These are phyloP conservation scores for Danio choprae DNA, from an alignment of 2,797 vertebrate genomes.

Conservation along the genomic window DNA sequence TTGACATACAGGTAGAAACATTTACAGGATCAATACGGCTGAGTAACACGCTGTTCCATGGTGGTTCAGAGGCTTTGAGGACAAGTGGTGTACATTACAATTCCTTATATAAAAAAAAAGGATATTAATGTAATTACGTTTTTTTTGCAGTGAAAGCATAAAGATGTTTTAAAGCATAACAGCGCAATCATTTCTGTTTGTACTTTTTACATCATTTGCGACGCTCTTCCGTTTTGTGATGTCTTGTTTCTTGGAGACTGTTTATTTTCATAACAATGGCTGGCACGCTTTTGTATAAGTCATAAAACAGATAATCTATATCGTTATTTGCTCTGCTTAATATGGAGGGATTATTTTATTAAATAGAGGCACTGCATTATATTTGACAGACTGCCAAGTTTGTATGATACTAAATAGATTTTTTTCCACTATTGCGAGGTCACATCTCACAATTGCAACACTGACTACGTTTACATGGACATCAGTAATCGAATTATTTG, in stretches of 20 bases:
- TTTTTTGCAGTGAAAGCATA: background rate
- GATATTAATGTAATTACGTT: background rate
- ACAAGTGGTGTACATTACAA: background rate
- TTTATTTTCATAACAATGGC: constrained; percentile 2
- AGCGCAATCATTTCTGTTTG: background rate
- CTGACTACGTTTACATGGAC: no score
- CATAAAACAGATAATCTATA: background rate
- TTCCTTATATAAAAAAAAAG: background rate
- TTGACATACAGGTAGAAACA: constrained; percentile 31
- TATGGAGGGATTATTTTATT: background rate
- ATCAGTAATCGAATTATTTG: no score
- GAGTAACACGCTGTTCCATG: background rate
- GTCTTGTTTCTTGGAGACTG: background rate
- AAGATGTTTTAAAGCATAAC: constrained; percentile 9
- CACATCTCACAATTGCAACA: no score
- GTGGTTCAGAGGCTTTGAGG: background rate
- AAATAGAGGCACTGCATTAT: background rate
- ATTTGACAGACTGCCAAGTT: background rate
- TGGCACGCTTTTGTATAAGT: background rate
- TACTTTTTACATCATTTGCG: background rate
- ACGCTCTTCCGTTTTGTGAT: background rate
- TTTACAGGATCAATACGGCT: constrained; percentile 33
- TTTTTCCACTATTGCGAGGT: no score
- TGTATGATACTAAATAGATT: background rate
- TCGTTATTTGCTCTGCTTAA: background rate